phyloP scores from a whole-genome alignment of 1,140 invertebrate species.

The Anthonomus grandis region DNA sequence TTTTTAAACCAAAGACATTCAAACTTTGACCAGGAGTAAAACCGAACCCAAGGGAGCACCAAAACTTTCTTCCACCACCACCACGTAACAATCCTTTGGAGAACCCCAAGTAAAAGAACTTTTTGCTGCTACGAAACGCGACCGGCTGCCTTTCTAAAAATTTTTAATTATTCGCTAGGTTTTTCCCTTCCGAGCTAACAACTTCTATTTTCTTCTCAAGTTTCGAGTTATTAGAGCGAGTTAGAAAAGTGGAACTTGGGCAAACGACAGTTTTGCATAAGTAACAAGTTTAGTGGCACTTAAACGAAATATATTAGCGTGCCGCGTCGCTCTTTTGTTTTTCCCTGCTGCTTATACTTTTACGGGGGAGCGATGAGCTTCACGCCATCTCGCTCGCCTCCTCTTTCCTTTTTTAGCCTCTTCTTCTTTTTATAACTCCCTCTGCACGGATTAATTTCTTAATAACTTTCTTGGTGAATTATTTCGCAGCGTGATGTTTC shows the following conservation, averaged over 20 bases:
- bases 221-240: slow-evolving; percentile 26
- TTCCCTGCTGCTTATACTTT: slow-evolving; percentile 21
- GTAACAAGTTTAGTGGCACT: slow-evolving; percentile 33
- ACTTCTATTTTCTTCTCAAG: slow-evolving; percentile 16
- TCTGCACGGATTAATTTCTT: slow-evolving; percentile 20
- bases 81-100: no score
- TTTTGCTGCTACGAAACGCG: no score
- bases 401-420: no score
- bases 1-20: no score
- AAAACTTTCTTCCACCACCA: no score
- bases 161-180: slow-evolving; percentile 21
- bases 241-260: slow-evolving; percentile 29
- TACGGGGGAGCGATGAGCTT: slow-evolving; percentile 8
- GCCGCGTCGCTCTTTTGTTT: slow-evolving; percentile 20
- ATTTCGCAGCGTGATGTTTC: slow-evolving; percentile 14
- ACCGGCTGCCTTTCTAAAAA: no score
- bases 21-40: no score
- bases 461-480: slow-evolving; percentile 21
- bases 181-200: not conserved
- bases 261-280: slow-evolving; percentile 37
- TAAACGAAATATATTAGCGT: slow-evolving; percentile 36
- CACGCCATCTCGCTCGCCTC: slow-evolving; percentile 12
- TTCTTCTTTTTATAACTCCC: no score
- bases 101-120: no score
- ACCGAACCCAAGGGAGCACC: no score